Conservation (phyloP, 2,797 vertebrate genomes). For the Otus scops region DNA sequence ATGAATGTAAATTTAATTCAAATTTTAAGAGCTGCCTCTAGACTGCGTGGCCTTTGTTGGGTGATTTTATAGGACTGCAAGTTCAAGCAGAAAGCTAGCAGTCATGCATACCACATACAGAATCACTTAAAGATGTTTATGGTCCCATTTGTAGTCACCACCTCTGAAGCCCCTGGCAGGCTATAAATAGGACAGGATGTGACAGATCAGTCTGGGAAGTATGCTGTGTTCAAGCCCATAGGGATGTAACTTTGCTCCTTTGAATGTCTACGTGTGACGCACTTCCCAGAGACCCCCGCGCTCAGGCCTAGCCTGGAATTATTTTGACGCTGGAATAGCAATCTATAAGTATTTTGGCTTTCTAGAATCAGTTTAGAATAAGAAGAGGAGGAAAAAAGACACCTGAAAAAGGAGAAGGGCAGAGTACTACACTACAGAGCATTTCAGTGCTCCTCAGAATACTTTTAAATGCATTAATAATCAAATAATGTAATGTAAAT, state of each 20-base stretch:
- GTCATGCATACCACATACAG: neutral
- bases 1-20: neutral
- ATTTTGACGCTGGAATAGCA: neutral
- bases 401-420: neutral
- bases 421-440: neutral
- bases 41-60: fast-evolving
- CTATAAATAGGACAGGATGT: neutral
- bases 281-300: neutral
- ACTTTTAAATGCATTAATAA: neutral
- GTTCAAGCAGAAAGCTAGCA: neutral
- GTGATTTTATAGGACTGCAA: neutral
- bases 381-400: neutral
- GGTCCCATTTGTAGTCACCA: neutral
- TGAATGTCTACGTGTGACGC: neutral
- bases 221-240: neutral
- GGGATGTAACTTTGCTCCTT: neutral
- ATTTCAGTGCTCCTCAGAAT: neutral
- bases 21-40: neutral
- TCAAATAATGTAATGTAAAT: neutral
- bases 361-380: neutral
- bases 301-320: neutral
- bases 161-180: neutral
- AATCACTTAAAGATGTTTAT: neutral
- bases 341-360: neutral
- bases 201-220: neutral